A percentile compares a stretch with the other conserved stretches of the same genome.
Evolutionary conservation across 1,140 invertebrate genomes (phyloP).

Genomic region (Neodiprion fabricii): DNA sequence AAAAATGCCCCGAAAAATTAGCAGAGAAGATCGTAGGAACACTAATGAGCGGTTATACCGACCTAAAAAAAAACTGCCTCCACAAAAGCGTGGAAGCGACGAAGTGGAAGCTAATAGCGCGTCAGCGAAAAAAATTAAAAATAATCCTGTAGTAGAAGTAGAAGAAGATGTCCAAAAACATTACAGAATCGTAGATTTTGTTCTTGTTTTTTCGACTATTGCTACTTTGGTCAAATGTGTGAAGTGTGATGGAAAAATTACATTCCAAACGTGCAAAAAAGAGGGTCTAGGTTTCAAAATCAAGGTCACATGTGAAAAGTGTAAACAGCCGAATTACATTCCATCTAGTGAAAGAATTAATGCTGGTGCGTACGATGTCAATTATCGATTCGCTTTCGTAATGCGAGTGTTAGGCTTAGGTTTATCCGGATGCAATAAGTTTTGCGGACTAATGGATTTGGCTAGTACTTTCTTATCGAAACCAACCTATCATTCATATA

Average conservation of each 20-base stretch:
- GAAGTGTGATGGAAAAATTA: conserved; percentile 29
- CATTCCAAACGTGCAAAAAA: conserved; percentile 23
- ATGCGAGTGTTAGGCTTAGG: conserved; percentile 26
- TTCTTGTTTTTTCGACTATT: conserved; percentile 28
- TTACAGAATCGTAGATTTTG: conserved; percentile 30
- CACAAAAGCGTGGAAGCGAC: conserved; percentile 25
- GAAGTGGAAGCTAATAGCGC: conserved; percentile 22
- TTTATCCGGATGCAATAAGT: conserved; percentile 30
- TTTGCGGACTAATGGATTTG: conserved; percentile 31
- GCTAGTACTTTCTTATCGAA: conserved; percentile 22
- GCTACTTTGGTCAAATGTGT: conserved; percentile 30
- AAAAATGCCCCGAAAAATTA: conserved; percentile 27
- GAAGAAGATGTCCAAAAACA: conserved; percentile 27
- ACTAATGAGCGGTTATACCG: conserved; percentile 8
- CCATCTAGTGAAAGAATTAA: conserved; percentile 28
- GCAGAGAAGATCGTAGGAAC: conserved; percentile 8
- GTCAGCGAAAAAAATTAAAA: conserved; percentile 30
- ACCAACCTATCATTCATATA: conserved; percentile 18
- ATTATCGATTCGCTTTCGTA: too few species aligned
- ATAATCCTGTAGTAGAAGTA: conserved; percentile 10
- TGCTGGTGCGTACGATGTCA: neutral
- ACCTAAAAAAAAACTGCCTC: conserved; percentile 27
- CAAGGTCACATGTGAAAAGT: conserved; percentile 27
- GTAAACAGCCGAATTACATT: conserved; percentile 23
- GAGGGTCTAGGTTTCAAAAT: conserved; percentile 30